Conservation (phyloP, 2,113 vertebrate genomes). For the Axis porcinus region DNA sequence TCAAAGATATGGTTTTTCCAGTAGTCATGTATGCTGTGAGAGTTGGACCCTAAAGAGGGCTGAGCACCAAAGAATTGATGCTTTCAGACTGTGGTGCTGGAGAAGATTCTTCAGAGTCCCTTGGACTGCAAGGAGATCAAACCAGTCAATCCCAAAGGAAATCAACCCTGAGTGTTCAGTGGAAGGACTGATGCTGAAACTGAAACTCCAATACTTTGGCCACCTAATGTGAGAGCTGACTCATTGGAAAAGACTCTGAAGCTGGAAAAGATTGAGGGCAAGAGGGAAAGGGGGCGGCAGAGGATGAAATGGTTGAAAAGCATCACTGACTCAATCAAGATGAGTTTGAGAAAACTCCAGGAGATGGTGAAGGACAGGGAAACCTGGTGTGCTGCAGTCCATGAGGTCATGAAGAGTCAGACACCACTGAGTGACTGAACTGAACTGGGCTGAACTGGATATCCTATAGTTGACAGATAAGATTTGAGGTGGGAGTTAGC, state of each 20-base stretch:
- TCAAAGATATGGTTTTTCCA: not conserved
- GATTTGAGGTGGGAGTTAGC: not conserved
- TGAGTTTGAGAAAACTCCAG: not conserved
- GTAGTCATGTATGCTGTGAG: not conserved
- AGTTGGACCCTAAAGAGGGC: not conserved
- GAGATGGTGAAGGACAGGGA: not conserved
- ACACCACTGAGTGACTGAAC: not conserved
- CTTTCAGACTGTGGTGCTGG: not conserved
- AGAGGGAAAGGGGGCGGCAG: not conserved
- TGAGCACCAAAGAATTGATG: not conserved
- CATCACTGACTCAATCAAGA: not conserved
- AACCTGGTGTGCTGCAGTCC: not conserved
- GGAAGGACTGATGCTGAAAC: not conserved
- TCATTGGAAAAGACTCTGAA: not conserved
- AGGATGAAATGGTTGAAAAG: not conserved
- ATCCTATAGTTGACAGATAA: not conserved
- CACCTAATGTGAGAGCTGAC: not conserved
- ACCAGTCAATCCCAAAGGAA: not conserved
- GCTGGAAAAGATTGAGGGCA: not conserved
- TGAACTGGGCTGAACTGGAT: not conserved
- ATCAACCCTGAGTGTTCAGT: not conserved
- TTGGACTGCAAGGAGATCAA: not conserved
- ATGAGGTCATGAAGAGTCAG: not conserved
- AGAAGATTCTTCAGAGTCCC: not conserved
- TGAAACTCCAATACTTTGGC: not conserved